Conservation (phyloP, 2,113 vertebrate genomes). For the Oryzias curvinotus region DNA sequence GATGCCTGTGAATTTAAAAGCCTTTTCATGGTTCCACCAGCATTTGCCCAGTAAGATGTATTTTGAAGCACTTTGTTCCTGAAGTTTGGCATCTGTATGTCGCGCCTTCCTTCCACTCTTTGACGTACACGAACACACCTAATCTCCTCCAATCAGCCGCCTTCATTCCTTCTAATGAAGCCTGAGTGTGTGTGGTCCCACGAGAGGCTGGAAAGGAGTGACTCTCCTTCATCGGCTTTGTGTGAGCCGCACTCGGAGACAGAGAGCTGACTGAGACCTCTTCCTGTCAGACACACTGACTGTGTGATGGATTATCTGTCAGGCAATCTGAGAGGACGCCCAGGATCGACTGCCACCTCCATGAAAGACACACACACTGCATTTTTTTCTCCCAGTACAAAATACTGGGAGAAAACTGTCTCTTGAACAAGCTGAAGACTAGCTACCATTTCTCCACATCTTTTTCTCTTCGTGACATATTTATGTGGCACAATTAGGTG, state of each 20-base stretch:
- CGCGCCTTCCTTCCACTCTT: background rate
- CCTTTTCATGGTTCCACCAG: background rate
- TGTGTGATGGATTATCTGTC: slow-evolving; percentile 82
- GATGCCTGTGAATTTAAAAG: no score
- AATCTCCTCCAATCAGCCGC: slow-evolving; percentile 18
- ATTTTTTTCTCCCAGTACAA: slow-evolving; percentile 6
- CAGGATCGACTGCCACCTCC: slow-evolving; percentile 70
- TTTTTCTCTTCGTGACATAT: background rate
- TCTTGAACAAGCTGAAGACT: slow-evolving; percentile 9
- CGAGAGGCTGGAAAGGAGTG: slow-evolving; percentile 40
- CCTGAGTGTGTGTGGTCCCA: slow-evolving; percentile 28
- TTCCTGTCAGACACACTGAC: slow-evolving; percentile 73
- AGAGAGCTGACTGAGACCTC: slow-evolving; percentile 62
- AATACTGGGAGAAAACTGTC: slow-evolving; percentile 10
- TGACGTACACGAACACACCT: background rate
- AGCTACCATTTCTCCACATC: no score
- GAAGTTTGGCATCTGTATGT: background rate
- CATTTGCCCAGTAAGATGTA: background rate
- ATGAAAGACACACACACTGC: slow-evolving; percentile 28
- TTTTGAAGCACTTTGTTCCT: background rate
- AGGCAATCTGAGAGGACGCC: slow-evolving; percentile 70
- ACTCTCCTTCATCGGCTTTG: slow-evolving; percentile 46
- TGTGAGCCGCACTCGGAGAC: slow-evolving; percentile 22
- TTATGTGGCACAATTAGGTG: slow-evolving; percentile 2
- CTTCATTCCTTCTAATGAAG: slow-evolving; percentile 46